Percentiles rank a stretch among this genome's conserved stretches.
Evolutionary conservation across 2,888 invertebrate genomes (phyloP).

Genomic region (Mallateleia sp.): DNA sequence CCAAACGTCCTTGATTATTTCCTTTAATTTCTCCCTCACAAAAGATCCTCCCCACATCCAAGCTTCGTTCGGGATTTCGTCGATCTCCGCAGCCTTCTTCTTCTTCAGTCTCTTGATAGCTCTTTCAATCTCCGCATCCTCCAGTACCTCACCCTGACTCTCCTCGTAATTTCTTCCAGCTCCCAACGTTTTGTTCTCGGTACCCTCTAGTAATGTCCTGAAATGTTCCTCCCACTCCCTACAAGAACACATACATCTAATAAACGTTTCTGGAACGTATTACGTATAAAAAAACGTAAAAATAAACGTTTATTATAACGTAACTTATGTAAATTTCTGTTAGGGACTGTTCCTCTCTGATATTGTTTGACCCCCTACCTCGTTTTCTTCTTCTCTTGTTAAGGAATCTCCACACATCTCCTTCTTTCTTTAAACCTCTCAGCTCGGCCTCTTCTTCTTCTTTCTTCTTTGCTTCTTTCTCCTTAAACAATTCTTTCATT

Average conservation of each 20-base stretch:
- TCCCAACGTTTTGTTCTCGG: too few species aligned
- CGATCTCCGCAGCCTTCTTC: constrained; percentile 56
- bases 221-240: too few species aligned
- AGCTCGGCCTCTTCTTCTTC: neutral
- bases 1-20: constrained; percentile 43
- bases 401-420: constrained; percentile 23
- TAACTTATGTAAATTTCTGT: too few species aligned
- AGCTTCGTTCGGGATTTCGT: constrained; percentile 62
- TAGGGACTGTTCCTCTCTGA: neutral
- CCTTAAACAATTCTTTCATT: neutral
- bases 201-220: too few species aligned
- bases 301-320: too few species aligned
- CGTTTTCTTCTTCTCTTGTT: neutral
- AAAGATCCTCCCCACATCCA: constrained; percentile 59
- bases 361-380: neutral
- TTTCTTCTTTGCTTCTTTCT: neutral
- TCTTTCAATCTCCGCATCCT: neutral
- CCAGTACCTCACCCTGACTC: neutral
- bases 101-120: constrained; percentile 7
- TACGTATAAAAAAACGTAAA: too few species aligned
- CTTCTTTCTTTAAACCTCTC: constrained; percentile 4
- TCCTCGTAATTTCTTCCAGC: neutral
- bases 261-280: too few species aligned
- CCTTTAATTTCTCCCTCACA: constrained; percentile 3
- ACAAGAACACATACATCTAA: too few species aligned